Evolutionary conservation across 2,888 invertebrate genomes (phyloP).

Genomic region (Neocrepidodera transversa): DNA sequence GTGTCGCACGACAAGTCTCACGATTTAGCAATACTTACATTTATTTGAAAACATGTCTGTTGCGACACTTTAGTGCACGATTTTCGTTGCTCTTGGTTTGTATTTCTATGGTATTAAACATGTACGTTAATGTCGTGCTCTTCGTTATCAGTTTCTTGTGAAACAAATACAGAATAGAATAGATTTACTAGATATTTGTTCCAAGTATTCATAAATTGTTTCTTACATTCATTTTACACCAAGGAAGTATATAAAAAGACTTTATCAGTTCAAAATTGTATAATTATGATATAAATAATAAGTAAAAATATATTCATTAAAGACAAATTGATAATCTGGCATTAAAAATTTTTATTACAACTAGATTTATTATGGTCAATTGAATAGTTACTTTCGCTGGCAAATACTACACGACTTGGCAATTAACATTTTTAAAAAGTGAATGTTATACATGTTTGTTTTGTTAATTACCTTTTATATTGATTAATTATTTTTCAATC

Average conservation of each 20-base stretch:
- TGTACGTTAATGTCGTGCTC: conserved; percentile 6
- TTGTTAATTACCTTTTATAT: conserved; percentile 13
- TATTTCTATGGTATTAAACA: too few relatives aligned
- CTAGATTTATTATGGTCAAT: not conserved
- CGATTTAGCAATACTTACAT: conserved; percentile 9
- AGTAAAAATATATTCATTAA: too few relatives aligned
- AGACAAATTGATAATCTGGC: not conserved
- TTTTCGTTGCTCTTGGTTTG: conserved; percentile 1
- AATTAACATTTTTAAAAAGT: conserved; percentile 16
- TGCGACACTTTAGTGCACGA: conserved; percentile 11
- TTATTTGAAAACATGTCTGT: conserved; percentile 8
- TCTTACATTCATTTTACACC: too few relatives aligned
- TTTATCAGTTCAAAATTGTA: too few relatives aligned
- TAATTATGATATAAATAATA: too few relatives aligned
- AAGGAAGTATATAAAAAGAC: too few relatives aligned
- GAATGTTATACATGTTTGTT: conserved; percentile 10
- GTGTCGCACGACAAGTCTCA: not conserved
- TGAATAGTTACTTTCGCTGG: not conserved
- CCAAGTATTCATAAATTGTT: too few relatives aligned
- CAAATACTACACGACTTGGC: conserved; percentile 8
- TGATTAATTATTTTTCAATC: conserved; percentile 17
- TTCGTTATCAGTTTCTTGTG: conserved; percentile 7
- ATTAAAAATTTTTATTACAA: not conserved
- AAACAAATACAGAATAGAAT: not conserved
- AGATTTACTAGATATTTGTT: not conserved